Base-by-base conservation (phyloP, 2,797 vertebrate species). In the Heliangelus exortis region DNA sequence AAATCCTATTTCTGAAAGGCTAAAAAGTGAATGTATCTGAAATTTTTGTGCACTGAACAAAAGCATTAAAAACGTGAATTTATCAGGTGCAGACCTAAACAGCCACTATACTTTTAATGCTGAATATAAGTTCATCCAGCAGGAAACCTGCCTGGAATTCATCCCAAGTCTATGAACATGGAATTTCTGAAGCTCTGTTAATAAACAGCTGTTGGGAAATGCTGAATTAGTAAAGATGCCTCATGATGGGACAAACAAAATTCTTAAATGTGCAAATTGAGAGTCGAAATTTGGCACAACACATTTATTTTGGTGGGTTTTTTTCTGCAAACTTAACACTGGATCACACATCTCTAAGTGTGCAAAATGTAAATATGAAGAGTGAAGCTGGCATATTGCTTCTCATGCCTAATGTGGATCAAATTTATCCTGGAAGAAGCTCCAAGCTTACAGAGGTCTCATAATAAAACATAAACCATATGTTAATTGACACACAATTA, bases 1-100 rank as follows among this genome's bases (percentile, higher is more conserved):
- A 84, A 94, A 82, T 62, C 18, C 15, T 67, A 5, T 84, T 95
- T 89, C 25, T 47, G 63, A 83, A 93, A 87, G 41, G 77, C 65
- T 89, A 89, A 83, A 89, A 82, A 53, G 43, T 91, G 21, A 22
- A 67, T 73, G 86, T 84, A 62, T 66, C 67, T 55, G 63, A 78
- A 74, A 29, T 19, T 84, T 92, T 84, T 87, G 28, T 57, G 67
- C 28, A 21, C 29, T 61, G 33, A 93, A 55, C 25, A 77, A 39
- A 84, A 73, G 53, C 11, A 31, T 48, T 47, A 67, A 57, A 26
- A 71, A 34, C 43, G 21, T 26, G 31, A 51, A 18, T 71, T 61
- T 67, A 55, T n/a, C 36, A 87, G 74, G 22, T 58, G 15, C 59
- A 80, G 69, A 28, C 33, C 51, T 39, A 71, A 66, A 72, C 20